Evolutionary conservation across 1,140 invertebrate genomes (phyloP), one percentile per base, ranked within the genome.

Genomic region (Drosophila varians): DNA sequence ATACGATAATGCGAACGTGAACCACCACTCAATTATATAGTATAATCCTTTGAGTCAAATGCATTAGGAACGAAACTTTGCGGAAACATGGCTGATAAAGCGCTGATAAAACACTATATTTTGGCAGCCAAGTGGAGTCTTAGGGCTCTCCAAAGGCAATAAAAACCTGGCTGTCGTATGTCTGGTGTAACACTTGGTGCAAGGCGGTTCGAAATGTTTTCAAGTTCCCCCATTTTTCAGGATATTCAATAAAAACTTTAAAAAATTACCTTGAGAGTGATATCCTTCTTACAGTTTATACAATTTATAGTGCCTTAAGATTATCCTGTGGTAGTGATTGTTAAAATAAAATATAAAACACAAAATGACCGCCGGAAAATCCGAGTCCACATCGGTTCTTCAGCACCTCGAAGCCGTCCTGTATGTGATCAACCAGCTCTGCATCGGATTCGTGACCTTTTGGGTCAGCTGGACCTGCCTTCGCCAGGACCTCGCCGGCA

Each of bases 391-490:
- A 1, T 71, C 45, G n/a, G 34, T 66, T 7, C 8, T 79, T 2
- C 55, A 88, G 31, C 80, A 84, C 4, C 45, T 88, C 6, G 83
- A 88, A 21, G 57, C 84, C 1, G 61, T 11, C 3, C 43, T 90
- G 4, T 74, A 83, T 61, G 69, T 83, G 8, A 48, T 91, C 1
- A 90, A 91, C 47, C 90, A 90, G 14, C 25, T 91, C 28, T 74
- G 86, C 49, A 91, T 91, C 23, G 90, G 90, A 0, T 91, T 91
- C 34, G 72, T 90, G 1, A 84, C 83, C n/a, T 57, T 91, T 25
- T 91, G 86, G 72, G 69, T 91, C n/a, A 74, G 78, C 34, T 91
- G 90, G 90, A 79, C 56, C 25, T 89, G 90, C 40, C 47, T 91
- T 14, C 68, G 86, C 4, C 16, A 68, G 4, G 72, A 57, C 11